Conservation (phyloP, 2,888 invertebrate species). For the Netelia fuscicornis region DNA sequence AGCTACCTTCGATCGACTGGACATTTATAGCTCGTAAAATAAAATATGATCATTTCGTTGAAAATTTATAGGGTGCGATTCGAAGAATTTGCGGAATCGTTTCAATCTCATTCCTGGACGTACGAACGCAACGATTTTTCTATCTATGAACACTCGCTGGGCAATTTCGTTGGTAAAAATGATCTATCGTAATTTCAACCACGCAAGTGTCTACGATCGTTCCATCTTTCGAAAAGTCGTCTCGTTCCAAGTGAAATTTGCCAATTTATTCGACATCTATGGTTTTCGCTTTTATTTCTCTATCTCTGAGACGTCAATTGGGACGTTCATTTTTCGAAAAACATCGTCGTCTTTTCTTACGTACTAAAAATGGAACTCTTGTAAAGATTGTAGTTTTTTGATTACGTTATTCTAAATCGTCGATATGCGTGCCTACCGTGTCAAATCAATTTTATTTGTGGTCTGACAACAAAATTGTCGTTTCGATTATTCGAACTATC, state of each 20-base stretch:
- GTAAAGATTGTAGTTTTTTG: neutral
- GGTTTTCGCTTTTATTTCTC: neutral
- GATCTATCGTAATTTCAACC: neutral
- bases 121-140: conserved; percentile 14
- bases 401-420: neutral
- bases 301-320: neutral
- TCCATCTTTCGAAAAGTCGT: neutral
- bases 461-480: neutral
- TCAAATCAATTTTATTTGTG: neutral
- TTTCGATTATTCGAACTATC: neutral
- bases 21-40: conserved; percentile 47
- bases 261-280: too few relatives aligned
- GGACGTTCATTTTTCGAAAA: neutral
- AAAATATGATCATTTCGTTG: conserved; percentile 47
- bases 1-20: neutral
- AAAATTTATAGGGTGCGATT: conserved; percentile 40
- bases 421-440: neutral
- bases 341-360: neutral
- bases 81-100: conserved; percentile 30
- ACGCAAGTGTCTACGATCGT: neutral
- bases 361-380: neutral
- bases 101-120: conserved; percentile 23
- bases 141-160: conserved; percentile 11
- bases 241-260: too few relatives aligned
- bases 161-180: conserved; percentile 13